These are phyloP conservation scores for Pseudorhiza aurosa DNA, from an alignment of 30 jellyfish, hydroid and myxozoan genomes.

Conservation along the genomic window DNA sequence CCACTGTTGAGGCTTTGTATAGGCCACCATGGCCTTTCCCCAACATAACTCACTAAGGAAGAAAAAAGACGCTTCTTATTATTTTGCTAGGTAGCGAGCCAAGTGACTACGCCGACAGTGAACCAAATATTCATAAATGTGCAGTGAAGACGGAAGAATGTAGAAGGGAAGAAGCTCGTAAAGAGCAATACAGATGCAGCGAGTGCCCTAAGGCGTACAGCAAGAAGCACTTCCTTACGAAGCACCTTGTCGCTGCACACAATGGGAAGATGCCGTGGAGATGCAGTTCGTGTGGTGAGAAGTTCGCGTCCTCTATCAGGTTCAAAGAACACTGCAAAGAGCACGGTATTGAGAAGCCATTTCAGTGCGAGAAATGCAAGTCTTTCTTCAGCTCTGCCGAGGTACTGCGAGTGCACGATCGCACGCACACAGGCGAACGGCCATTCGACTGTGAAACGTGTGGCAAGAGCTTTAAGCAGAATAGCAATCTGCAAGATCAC, in stretches of 20 bases:
- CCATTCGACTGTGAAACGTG: constrained; percentile 52
- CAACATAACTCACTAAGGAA: too few species aligned
- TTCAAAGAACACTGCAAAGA: constrained; percentile 63
- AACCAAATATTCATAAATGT: too few species aligned
- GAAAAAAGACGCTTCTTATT: too few species aligned
- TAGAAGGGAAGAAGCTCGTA: too few species aligned
- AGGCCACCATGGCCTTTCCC: too few species aligned
- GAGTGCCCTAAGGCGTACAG: constrained; percentile 32
- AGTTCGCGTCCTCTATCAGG: constrained; percentile 39
- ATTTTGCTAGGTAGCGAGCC: too few species aligned
- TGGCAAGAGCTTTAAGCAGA: constrained; percentile 62
- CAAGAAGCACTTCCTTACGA: constrained; percentile 13
- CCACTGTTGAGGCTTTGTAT: too few species aligned
- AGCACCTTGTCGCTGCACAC: constrained; percentile 36
- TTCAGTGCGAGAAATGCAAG: constrained; percentile 55
- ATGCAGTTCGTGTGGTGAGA: constrained; percentile 28
- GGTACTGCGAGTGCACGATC: constrained; percentile 69
- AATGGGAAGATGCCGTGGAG: constrained; percentile 41
- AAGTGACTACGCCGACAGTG: too few species aligned
- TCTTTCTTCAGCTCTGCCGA: constrained; percentile 22
- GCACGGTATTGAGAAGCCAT: constrained; percentile 78
- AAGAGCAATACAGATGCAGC: constrained; percentile 8
- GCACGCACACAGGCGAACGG: constrained; percentile 72
- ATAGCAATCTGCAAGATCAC: constrained; percentile 65
- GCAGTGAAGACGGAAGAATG: too few species aligned